A percentile compares a stretch with the other conserved stretches of the same genome.
Evolutionary conservation across 1,140 invertebrate genomes (phyloP).

Genomic region (Aphaenogaster rudis): DNA sequence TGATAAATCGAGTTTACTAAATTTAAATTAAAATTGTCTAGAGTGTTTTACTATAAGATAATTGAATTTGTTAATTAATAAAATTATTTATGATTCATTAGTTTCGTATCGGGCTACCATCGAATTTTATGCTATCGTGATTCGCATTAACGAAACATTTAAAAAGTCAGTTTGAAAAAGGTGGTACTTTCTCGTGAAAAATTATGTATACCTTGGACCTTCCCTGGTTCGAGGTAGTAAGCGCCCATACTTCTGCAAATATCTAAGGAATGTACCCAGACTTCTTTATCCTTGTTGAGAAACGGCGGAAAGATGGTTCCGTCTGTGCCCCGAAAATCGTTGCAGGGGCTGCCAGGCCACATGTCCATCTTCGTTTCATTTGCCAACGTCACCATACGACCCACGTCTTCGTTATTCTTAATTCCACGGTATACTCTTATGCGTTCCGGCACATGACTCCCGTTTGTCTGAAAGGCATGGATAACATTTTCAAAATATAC

Average conservation of each 20-base stretch:
- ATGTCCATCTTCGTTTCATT: slow-evolving; percentile 87
- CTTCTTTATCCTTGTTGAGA: slow-evolving; percentile 86
- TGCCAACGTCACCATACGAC: slow-evolving; percentile 89
- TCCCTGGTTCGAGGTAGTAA: slow-evolving; percentile 65
- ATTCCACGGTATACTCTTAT: slow-evolving; percentile 91
- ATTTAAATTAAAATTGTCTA: not conserved
- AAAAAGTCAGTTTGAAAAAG: not conserved
- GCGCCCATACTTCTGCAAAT: slow-evolving; percentile 88
- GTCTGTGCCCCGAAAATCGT: slow-evolving; percentile 91
- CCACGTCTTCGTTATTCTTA: slow-evolving; percentile 90
- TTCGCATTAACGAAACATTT: not conserved
- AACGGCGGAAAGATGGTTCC: slow-evolving; percentile 92
- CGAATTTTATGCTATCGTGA: not conserved
- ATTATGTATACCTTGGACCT: slow-evolving; percentile 68
- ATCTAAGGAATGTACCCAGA: slow-evolving; percentile 89
- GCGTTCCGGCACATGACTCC: slow-evolving; percentile 86
- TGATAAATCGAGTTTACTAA: not conserved
- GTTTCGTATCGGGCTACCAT: not conserved
- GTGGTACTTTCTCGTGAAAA: not conserved
- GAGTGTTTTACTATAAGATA: not conserved
- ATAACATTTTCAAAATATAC: not conserved
- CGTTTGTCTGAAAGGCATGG: slow-evolving; percentile 87
- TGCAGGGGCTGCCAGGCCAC: slow-evolving; percentile 90
- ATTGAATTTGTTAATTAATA: not conserved
- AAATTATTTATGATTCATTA: not conserved